phyloP scores from a whole-genome alignment of 2,888 invertebrate species.

The Antheraea yamamai region DNA sequence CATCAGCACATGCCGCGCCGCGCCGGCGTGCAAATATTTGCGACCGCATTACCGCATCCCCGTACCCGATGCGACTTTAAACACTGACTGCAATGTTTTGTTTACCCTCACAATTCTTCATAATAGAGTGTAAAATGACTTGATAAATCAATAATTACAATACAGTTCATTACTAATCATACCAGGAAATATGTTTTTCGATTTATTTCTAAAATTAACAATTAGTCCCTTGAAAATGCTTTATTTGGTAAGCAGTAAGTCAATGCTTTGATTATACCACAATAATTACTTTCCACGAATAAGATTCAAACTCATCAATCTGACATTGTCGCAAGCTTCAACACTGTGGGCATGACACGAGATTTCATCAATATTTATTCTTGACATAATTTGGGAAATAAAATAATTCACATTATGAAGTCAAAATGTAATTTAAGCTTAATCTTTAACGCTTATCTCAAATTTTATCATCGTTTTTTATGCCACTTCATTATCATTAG shows the following conservation, averaged over 20 bases:
- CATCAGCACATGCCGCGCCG: neutral
- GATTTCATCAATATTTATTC: no score
- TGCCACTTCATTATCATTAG: neutral
- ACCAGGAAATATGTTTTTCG: neutral
- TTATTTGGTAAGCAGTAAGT: no score
- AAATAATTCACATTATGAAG: neutral
- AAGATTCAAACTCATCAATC: no score
- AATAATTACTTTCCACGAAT: no score
- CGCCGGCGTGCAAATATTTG: slow-evolving; percentile 22
- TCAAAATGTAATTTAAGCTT: neutral
- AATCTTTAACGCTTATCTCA: neutral
- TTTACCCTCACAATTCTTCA: neutral
- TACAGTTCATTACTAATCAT: neutral
- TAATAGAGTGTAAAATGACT: neutral
- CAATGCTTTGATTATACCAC: no score
- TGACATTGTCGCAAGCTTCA: no score
- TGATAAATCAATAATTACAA: neutral
- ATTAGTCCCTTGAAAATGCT: no score
- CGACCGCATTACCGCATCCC: slow-evolving; percentile 22
- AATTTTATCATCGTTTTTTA: neutral
- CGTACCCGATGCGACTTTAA: slow-evolving; percentile 8
- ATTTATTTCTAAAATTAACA: no score
- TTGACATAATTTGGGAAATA: no score
- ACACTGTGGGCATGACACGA: no score
- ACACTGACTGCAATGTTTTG: slow-evolving; percentile 8